Base-by-base conservation (phyloP, 64 coral and sea anemone genomes). In the Stichodactyla helianthus region DNA sequence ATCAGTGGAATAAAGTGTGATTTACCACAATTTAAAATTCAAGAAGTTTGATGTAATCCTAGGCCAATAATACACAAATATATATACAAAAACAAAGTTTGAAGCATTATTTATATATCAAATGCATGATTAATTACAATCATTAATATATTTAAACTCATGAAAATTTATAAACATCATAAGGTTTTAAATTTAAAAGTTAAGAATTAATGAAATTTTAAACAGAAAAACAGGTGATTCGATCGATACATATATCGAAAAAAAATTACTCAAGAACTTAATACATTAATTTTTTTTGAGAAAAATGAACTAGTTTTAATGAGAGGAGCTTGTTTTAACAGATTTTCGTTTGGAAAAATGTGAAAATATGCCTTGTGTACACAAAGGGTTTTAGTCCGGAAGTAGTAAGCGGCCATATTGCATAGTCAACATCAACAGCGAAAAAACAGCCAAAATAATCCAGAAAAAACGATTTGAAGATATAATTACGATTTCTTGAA, bases 321-420 rank as follows among this genome's bases (percentile, higher is more conserved):
- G 35, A 44, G 4, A 44, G 35, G 35, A 44, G 35, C 2, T 2
- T 44, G 25, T 74, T 74, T 74, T 31, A 23, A 31, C 9, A 0
- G 4, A 13, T 74, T 74, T 74, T 2, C 7, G 68, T 74, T 28
- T 1, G 27, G 11, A 27, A 74, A 74, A 31, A 12, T 74, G 68
- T 74, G 27, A 74, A 74, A 74, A 74, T 11, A 26, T 12, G 68
- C 17, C 27, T 74, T 52, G 26, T 81, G 78, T 81, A 81, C 78
- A 54, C 78, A 81, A 81, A 81, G 26, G 27, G 55, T 74, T 71
- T n/a, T 27, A 85, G 77, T 92, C 91, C 91, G 91, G 91, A 92
- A 92, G 91, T 92, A 26, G 53, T 60, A 20, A 63, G 86, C 79
- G 86, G 91, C 91, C 91, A 92, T 92, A 52, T 92, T 92, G 91